These are phyloP conservation scores for Merops nubicus DNA, from an alignment of 2,113 vertebrate species.

Conservation along the genomic window DNA sequence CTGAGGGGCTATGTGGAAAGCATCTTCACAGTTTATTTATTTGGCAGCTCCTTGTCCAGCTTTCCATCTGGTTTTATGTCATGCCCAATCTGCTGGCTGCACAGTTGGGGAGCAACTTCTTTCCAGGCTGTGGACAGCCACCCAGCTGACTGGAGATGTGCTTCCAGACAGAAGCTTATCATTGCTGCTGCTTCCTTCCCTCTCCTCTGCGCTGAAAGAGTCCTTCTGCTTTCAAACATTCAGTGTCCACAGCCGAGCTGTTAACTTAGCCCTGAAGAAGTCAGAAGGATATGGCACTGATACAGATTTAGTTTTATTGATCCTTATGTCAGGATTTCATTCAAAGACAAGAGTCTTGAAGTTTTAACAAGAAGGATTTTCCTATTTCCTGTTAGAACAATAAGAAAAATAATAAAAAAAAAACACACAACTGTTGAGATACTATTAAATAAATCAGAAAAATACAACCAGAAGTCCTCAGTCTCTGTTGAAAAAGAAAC, in stretches of 20 bases:
- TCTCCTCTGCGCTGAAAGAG: not conserved
- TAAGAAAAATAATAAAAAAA: not conserved
- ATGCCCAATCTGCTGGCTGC: not conserved
- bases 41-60: not conserved
- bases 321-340: not conserved
- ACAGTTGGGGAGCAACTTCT: not conserved
- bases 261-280: not conserved
- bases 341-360: not conserved
- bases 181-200: not conserved
- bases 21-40: not conserved
- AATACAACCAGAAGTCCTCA: not conserved
- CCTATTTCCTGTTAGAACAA: not conserved
- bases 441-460: not conserved
- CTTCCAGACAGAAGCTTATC: not conserved
- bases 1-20: not conserved
- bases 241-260: fast-evolving
- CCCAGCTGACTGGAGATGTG: not conserved
- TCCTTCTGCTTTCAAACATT: not conserved
- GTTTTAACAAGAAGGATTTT: not conserved
- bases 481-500: not conserved
- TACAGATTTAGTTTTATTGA: not conserved
- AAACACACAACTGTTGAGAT: not conserved
- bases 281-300: not conserved
- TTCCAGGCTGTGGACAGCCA: not conserved
- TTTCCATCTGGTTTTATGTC: not conserved